These are phyloP conservation scores for Hemaris fuciformis DNA, from an alignment of 2,888 invertebrate genomes.

Conservation along the genomic window DNA sequence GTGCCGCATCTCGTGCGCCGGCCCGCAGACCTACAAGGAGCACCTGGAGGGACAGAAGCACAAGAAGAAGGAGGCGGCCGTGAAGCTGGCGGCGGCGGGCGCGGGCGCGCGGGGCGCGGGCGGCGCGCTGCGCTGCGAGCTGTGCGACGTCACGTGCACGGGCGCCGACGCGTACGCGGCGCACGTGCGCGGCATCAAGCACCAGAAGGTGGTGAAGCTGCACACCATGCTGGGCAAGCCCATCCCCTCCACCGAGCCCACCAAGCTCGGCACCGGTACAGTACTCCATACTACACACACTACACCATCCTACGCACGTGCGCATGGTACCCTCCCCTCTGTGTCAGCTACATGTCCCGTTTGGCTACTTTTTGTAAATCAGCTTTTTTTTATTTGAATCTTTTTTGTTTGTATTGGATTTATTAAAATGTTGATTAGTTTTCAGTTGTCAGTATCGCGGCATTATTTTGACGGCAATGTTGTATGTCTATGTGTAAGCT, in stretches of 20 bases:
- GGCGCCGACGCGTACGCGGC: constrained; percentile 99
- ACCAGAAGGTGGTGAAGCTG: constrained; percentile 97
- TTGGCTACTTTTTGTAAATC: not conserved
- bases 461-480: constrained; percentile 1
- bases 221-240: constrained; percentile 99
- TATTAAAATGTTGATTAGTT: constrained; percentile 11
- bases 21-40: constrained; percentile 87
- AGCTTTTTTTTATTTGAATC: not conserved
- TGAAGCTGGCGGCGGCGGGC: constrained; percentile 82
- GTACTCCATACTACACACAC: no score
- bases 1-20: constrained; percentile 98
- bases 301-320: not conserved
- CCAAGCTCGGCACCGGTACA: constrained; percentile 83
- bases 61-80: constrained; percentile 96
- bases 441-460: constrained; percentile 10
- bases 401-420: not conserved
- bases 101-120: constrained; percentile 68
- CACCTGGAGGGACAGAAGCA: constrained; percentile 99
- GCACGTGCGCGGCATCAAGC: constrained; percentile 98
- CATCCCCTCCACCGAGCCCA: constrained; percentile 97
- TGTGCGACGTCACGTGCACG: constrained; percentile 99
- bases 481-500: constrained; percentile 18
- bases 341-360: not conserved
- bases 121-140: constrained; percentile 91
- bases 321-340: not conserved